Conservation (phyloP, 2,888 invertebrate species). For the Pyrgus malvae region DNA sequence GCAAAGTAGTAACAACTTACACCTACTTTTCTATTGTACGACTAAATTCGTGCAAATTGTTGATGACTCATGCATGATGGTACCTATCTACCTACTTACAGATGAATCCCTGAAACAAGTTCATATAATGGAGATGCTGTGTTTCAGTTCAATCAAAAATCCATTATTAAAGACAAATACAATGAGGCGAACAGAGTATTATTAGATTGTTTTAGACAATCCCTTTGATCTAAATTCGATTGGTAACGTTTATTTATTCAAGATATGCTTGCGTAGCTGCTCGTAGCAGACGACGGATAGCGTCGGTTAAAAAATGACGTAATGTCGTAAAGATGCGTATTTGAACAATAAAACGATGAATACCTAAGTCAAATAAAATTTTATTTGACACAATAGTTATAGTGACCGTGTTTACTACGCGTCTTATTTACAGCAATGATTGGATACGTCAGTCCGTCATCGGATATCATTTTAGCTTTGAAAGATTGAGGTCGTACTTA, state of each 20-base stretch:
- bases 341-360: conserved; percentile 21
- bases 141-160: background rate
- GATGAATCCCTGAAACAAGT: no score
- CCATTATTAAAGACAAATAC: background rate
- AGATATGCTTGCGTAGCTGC: conserved; percentile 17
- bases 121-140: background rate
- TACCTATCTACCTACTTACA: no score
- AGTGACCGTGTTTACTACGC: conserved; percentile 55
- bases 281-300: conserved; percentile 1
- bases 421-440: conserved; percentile 41
- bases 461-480: no score
- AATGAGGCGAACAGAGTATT: conserved; percentile 5
- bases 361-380: conserved; percentile 18
- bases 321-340: conserved; percentile 22
- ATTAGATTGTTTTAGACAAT: conserved; percentile 14
- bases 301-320: conserved; percentile 22
- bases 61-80: no score
- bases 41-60: background rate
- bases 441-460: conserved; percentile 49
- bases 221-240: conserved; percentile 19
- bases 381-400: conserved; percentile 42
- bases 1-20: conserved; percentile 13
- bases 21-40: background rate
- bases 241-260: conserved; percentile 21
- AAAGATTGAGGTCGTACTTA: no score